Conservation (phyloP, 2,888 invertebrate species). For the Quadroppia sp. region DNA sequence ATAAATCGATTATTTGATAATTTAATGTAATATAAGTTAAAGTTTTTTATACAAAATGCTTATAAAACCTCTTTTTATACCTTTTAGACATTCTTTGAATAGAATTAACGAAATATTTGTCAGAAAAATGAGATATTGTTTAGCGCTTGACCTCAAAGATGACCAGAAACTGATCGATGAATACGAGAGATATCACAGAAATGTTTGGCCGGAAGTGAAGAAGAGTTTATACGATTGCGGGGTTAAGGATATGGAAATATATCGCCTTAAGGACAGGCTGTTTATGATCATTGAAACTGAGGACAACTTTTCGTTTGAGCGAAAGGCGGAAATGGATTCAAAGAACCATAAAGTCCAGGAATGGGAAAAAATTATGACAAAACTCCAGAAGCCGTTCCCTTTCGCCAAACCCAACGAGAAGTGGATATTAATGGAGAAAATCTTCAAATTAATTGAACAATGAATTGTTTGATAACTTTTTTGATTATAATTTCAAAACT, state of each 20-base stretch:
- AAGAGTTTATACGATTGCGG: conserved; percentile 7
- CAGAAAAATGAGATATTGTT: conserved; percentile 30
- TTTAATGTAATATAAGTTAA: too few species aligned
- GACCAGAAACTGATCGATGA: conserved; percentile 6
- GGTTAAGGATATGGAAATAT: conserved; percentile 14
- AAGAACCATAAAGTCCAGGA: conserved; percentile 19
- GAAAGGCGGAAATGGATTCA: conserved; percentile 25
- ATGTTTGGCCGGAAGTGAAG: conserved; percentile 29
- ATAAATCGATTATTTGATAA: too few species aligned
- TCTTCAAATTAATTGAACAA: conserved; percentile 4
- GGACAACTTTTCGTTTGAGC: conserved; percentile 14
- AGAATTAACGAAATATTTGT: background rate
- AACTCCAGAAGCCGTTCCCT: conserved; percentile 1
- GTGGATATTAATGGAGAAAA: conserved; percentile 21
- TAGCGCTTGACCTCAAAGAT: conserved; percentile 18
- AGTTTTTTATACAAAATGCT: too few species aligned
- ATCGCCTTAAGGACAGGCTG: background rate
- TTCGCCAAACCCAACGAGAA: conserved; percentile 16
- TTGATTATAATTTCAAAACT: background rate
- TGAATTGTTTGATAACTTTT: background rate
- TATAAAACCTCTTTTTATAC: too few species aligned
- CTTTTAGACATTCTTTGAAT: too few species aligned
- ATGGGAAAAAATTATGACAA: conserved; percentile 16
- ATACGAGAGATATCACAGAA: conserved; percentile 27
- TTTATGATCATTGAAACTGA: conserved; percentile 33